Evolutionary conservation across 2,888 invertebrate genomes (phyloP).

Genomic region (Sympetrum striolatum): DNA sequence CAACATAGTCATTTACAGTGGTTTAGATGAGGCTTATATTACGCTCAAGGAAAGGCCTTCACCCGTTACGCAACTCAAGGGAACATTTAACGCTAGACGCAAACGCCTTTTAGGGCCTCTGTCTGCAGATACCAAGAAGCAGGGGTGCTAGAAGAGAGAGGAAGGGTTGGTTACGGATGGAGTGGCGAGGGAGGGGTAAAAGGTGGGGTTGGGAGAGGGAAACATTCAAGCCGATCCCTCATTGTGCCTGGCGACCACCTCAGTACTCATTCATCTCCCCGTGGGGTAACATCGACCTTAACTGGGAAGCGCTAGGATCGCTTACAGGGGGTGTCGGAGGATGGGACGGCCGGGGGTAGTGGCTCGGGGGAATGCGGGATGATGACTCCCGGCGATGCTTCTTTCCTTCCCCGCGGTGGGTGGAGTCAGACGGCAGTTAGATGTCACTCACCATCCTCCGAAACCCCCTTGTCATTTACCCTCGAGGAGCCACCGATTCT

Average conservation of each 20-base stretch:
- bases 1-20: too few species aligned
- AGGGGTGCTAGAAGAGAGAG: background rate
- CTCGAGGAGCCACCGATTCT: background rate
- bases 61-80: too few species aligned
- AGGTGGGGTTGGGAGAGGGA: background rate
- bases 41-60: too few species aligned
- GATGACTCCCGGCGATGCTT: background rate
- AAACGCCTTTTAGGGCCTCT: background rate
- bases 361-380: background rate
- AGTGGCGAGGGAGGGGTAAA: background rate
- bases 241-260: background rate
- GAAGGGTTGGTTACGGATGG: background rate
- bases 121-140: background rate
- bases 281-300: background rate
- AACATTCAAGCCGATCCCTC: background rate
- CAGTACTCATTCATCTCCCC: background rate
- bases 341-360: background rate
- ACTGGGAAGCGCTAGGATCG: background rate
- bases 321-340: background rate
- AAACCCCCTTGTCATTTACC: background rate
- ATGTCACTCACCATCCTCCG: background rate
- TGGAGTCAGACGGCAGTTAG: background rate
- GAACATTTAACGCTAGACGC: background rate
- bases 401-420: background rate
- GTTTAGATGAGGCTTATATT: too few species aligned